These are phyloP conservation scores for Falco peregrinus DNA, from an alignment of 2,797 vertebrate genomes.

Conservation along the genomic window DNA sequence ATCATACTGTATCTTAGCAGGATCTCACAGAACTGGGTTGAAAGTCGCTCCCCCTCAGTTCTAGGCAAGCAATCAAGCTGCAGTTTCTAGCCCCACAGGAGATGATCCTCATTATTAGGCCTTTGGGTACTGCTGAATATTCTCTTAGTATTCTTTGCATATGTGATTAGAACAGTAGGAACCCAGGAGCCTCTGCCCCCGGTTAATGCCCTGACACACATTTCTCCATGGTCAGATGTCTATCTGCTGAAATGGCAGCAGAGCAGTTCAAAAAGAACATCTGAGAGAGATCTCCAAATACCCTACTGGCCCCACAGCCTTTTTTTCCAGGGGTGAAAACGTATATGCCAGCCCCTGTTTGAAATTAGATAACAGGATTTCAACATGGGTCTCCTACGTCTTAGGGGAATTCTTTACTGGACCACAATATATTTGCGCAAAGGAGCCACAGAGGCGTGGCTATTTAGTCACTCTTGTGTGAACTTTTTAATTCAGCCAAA, in stretches of 20 bases:
- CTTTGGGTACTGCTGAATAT: background rate
- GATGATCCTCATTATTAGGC: background rate
- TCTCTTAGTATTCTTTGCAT: background rate
- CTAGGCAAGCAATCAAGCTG: background rate
- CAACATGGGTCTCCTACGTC: rapidly evolving
- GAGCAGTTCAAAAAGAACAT: background rate
- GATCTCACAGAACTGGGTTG: background rate
- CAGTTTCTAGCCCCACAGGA: background rate
- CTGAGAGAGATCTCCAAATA: background rate
- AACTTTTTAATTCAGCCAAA: background rate
- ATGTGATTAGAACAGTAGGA: background rate
- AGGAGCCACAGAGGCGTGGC: background rate
- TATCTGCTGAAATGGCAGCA: background rate
- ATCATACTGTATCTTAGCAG: background rate
- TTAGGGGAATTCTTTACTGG: background rate
- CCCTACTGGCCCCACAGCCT: background rate
- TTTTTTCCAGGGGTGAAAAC: background rate
- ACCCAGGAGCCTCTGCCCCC: background rate
- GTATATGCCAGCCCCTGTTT: background rate
- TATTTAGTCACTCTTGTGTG: background rate
- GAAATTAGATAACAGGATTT: background rate
- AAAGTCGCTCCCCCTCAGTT: background rate
- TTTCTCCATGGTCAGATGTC: background rate
- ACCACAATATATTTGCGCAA: background rate
- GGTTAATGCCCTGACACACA: background rate